These are phyloP conservation scores for Galaxias olidus DNA, from an alignment of 2,797 vertebrate species.

Conservation along the genomic window DNA sequence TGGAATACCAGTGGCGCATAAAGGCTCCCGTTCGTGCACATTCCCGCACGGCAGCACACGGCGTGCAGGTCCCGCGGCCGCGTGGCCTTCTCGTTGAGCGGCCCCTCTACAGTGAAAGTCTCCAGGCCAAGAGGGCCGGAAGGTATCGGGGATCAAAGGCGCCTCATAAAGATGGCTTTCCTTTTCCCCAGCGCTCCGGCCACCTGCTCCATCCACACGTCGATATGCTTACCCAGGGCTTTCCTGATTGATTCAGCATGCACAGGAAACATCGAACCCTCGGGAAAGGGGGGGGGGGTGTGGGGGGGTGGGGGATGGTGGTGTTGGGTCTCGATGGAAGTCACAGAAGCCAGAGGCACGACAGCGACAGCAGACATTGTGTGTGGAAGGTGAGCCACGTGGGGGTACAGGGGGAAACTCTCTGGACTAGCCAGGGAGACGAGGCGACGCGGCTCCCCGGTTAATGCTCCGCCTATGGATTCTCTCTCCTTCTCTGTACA, in stretches of 20 bases:
- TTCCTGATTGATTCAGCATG: constrained; percentile 6
- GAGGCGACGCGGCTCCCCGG: background rate
- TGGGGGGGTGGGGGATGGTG: background rate
- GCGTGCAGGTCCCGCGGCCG: too few species aligned
- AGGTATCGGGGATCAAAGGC: constrained; percentile 27
- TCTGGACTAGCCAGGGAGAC: too few species aligned
- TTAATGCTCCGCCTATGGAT: constrained; percentile 27
- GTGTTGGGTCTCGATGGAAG: constrained; percentile 24
- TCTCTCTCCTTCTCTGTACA: constrained; percentile 8
- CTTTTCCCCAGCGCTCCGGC: constrained; percentile 7
- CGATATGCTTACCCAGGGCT: constrained; percentile 28
- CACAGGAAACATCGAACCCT: constrained; percentile 19
- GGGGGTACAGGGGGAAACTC: background rate
- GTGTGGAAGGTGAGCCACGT: background rate
- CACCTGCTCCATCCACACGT: constrained; percentile 21
- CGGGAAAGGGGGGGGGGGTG: background rate
- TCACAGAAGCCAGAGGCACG: constrained; percentile 27
- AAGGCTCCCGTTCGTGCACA: too few species aligned
- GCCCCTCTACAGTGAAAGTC: background rate
- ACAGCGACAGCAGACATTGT: constrained; percentile 4
- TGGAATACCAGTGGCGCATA: too few species aligned
- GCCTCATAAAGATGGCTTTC: constrained; percentile 1
- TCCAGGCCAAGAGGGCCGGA: constrained; percentile 7
- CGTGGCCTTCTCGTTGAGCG: too few species aligned
- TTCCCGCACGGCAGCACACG: too few species aligned